phyloP scores from a whole-genome alignment of 2,888 invertebrate species.

The Altica lythri region DNA sequence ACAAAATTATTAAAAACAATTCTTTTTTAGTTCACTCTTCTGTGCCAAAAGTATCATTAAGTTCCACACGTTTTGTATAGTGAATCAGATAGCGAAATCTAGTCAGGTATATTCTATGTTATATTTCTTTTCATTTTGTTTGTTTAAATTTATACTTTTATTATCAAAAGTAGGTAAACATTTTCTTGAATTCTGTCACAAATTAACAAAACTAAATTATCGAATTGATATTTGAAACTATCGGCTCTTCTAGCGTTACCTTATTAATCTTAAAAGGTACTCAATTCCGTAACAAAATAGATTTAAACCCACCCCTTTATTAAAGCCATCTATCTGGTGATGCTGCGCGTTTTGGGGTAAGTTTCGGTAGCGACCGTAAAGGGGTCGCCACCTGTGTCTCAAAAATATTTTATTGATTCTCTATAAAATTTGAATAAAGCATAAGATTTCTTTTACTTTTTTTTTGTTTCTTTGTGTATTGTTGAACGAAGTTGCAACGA shows the following conservation, averaged over 20 bases:
- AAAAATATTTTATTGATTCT: conserved; percentile 17
- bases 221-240: too few relatives aligned
- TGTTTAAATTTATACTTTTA: too few relatives aligned
- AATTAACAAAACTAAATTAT: too few relatives aligned
- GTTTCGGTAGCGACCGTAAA: conserved; percentile 25
- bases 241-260: conserved; percentile 13
- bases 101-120: too few relatives aligned
- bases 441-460: conserved; percentile 14
- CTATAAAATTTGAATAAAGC: conserved; percentile 19
- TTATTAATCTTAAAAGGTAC: neutral
- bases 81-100: too few relatives aligned
- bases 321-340: conserved; percentile 23
- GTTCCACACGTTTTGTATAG: too few relatives aligned
- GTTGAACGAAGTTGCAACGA: conserved; percentile 14
- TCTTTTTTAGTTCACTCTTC: too few relatives aligned
- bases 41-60: too few relatives aligned
- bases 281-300: conserved; percentile 12
- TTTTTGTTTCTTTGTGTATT: conserved; percentile 16
- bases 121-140: too few relatives aligned
- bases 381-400: conserved; percentile 34
- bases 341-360: conserved; percentile 33
- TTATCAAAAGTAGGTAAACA: too few relatives aligned
- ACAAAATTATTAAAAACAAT: too few relatives aligned
- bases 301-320: conserved; percentile 9
- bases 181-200: too few relatives aligned